Conservation (phyloP, 2,888 invertebrate species). For the Amphimallon solstitiale region DNA sequence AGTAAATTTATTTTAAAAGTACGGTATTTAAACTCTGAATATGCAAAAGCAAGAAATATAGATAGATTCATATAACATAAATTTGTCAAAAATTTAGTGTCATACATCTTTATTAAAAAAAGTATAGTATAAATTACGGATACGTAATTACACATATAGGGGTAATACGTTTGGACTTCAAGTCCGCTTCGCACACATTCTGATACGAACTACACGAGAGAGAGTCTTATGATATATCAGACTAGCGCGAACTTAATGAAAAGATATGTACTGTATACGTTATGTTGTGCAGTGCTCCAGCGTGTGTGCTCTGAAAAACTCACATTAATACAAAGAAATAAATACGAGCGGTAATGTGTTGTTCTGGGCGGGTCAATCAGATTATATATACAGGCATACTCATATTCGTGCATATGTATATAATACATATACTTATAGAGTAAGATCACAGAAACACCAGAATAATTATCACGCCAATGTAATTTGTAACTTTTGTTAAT, state of each 20-base stretch:
- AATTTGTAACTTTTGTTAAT: slow-evolving; percentile 59
- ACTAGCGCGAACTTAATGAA: slow-evolving; percentile 60
- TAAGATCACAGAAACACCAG: slow-evolving; percentile 39
- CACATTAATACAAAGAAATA: slow-evolving; percentile 56
- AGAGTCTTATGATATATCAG: slow-evolving; percentile 60
- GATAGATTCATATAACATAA: no score
- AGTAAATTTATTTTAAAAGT: no score
- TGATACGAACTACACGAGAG: slow-evolving; percentile 46
- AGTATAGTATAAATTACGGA: no score
- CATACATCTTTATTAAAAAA: no score
- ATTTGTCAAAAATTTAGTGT: no score
- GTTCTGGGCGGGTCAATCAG: slow-evolving; percentile 60
- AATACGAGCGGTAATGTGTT: slow-evolving; percentile 56
- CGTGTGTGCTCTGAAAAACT: slow-evolving; percentile 51
- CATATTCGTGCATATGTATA: slow-evolving; percentile 14
- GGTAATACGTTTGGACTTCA: no score
- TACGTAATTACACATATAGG: no score
- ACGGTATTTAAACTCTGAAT: no score
- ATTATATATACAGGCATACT: slow-evolving; percentile 53
- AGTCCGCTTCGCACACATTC: slow-evolving; percentile 52
- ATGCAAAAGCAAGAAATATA: no score
- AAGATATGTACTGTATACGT: slow-evolving; percentile 62
- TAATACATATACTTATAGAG: no score
- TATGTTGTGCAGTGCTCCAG: slow-evolving; percentile 51
- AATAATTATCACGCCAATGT: slow-evolving; percentile 60